phyloP scores from a whole-genome alignment of 2,888 invertebrate species.

The Tetanocera ferruginea region DNA sequence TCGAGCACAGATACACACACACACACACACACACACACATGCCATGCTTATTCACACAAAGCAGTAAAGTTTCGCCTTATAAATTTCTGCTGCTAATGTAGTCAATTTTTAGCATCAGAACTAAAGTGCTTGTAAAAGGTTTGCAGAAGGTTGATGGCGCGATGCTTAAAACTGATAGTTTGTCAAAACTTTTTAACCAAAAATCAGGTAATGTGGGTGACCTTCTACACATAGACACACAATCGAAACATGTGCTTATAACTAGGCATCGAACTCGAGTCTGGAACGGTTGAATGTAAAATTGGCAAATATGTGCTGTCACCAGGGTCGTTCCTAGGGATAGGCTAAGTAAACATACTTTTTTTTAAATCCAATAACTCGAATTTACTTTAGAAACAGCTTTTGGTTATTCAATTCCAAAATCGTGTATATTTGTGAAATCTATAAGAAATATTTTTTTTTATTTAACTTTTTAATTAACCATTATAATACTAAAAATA shows the following conservation, averaged over 20 bases:
- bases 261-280: background rate
- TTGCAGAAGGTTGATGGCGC: background rate
- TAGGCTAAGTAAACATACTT: too few relatives aligned
- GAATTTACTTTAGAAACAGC: too few relatives aligned
- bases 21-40: conserved; percentile 1
- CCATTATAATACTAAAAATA: too few relatives aligned
- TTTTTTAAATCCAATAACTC: too few relatives aligned
- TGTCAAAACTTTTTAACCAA: background rate
- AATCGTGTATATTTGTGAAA: too few relatives aligned
- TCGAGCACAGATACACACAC: background rate
- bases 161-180: background rate
- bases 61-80: conserved; percentile 10
- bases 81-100: conserved; percentile 19
- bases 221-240: too few relatives aligned
- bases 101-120: background rate
- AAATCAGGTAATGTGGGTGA: background rate
- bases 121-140: background rate
- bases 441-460: too few relatives aligned
- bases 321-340: too few relatives aligned
- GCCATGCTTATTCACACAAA: background rate
- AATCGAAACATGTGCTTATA: too few relatives aligned
- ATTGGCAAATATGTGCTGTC: background rate
- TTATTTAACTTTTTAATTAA: too few relatives aligned
- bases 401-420: too few relatives aligned
- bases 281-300: background rate